phyloP scores from a whole-genome alignment of 2,888 invertebrate genomes.

The Eucriotettix oculatus region DNA sequence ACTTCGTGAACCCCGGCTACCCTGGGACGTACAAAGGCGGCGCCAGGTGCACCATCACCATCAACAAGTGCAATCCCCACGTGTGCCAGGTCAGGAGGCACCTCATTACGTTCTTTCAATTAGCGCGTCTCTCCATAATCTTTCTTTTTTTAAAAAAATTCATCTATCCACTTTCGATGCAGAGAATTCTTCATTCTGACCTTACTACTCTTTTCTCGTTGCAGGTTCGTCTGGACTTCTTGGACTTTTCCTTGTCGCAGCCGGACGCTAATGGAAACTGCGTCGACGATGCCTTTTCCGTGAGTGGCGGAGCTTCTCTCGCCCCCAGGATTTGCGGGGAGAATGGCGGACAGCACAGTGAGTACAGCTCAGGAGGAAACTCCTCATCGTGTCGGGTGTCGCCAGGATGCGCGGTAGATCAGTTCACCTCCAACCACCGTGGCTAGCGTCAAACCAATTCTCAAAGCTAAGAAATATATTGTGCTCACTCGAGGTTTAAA shows the following conservation, averaged over 20 bases:
- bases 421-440: too few species aligned
- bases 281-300: slow-evolving; percentile 47
- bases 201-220: slow-evolving; percentile 17
- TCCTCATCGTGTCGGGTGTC: too few species aligned
- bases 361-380: slow-evolving; percentile 12
- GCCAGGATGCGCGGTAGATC: too few species aligned
- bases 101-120: too few species aligned
- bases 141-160: too few species aligned
- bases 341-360: slow-evolving; percentile 56
- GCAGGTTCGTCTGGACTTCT: slow-evolving; percentile 63
- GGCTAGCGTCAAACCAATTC: too few species aligned
- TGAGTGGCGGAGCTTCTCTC: slow-evolving; percentile 49
- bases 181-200: too few species aligned
- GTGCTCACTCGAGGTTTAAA: too few species aligned
- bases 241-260: slow-evolving; percentile 52
- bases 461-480: too few species aligned
- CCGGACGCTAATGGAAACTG: slow-evolving; percentile 60
- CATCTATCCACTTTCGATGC: too few species aligned
- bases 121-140: too few species aligned
- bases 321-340: slow-evolving; percentile 63
- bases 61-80: slow-evolving; percentile 47
- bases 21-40: slow-evolving; percentile 50
- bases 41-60: slow-evolving; percentile 47
- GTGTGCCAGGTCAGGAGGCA: slow-evolving; percentile 46
- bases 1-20: slow-evolving; percentile 63